Base-by-base conservation (phyloP, 2,113 vertebrate species). In the Haemorhous mexicanus region DNA sequence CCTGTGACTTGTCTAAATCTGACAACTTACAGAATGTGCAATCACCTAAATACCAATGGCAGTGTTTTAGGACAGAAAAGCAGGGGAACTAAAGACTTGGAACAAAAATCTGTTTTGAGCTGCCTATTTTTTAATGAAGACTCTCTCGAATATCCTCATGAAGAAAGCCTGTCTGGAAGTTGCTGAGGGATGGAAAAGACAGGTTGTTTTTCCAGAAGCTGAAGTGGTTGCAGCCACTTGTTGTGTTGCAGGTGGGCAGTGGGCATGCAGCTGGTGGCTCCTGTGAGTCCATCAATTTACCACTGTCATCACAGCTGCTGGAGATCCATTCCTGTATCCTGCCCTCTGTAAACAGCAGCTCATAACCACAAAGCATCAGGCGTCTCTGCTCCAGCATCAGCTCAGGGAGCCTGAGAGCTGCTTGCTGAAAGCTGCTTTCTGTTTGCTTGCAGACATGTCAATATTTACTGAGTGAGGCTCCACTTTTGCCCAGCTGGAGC, bases 391-490 rank as follows among this genome's bases (percentile, higher is more conserved):
- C 85, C 88, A 93, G 80, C 96, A 94, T 95, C 92, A 92, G 83
- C 53, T 80, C 70, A 92, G 83, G 77, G 87, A 95, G 91, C 74
- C 89, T 85, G 75, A 91, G 81, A 84, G 79, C 81, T 94, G 47
- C 94, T 72, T 94, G 95, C 80, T 94, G 94, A 96, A 97, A 97
- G 93, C 83, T 94, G 90, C 82, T 83, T 91, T 95, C 94, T 97
- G 43, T 92, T 95, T 96, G 95, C 90, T 93, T 96, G 91, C 50
- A 88, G 94, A 59, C 10, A 1, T 96, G 97, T 97, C 95, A 97
- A 95, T 97, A 96, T 97, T 97, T 97, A 92, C 96, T 87, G 82
- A 95, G 90, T 93, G 93, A 95, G 92, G 83, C 94, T 87, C 95
- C 92, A 94, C 94, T 95, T 95, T 75, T 97, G 84, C 85, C 91